Base-by-base conservation (phyloP, 2,797 vertebrate species). In the Eremophila alpestris region DNA sequence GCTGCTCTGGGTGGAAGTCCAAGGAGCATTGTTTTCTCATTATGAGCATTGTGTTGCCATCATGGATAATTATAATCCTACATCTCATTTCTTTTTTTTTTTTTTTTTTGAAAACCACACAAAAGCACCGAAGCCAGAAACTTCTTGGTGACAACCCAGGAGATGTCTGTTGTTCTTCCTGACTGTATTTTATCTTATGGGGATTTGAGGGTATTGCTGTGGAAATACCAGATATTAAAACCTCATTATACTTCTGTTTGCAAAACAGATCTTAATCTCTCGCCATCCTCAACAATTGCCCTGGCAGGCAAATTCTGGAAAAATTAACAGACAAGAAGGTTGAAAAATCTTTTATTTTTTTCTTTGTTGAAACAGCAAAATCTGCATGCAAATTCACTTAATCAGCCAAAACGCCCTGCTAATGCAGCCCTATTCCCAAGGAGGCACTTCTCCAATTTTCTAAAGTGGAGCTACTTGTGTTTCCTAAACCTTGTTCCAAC, bases 191-290 rank as follows among this genome's bases (percentile, higher is more conserved):
- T 75, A 93, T 89, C 87, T 95, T 95, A 83, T 65, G 73, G 58
- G 40, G 36, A 79, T 93, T 84, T 86, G 67, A 83, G 83, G 10
- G 38, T 83, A 77, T 64, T 94, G 84, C 93, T 81, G 76, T 96
- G 89, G 91, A 95, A 95, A 93, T 89, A 87, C 65, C 82, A 96
- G 80, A 88, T 92, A 94, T 91, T 93, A 83, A 89, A 95, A 83
- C 32, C 83, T 97, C 92, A 75, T 92, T 92, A 85, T 85, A 87
- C 13, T 93, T 86, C 48, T 93, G 82, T 92, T 94, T 92, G 90
- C 92, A 92, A 96, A 95, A 91, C 86, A 90, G 86, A 89, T 92
- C 81, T 80, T 76, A 83, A 81, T 93, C 9, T 0, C 38, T 79
- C 5, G 0, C 48, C 34, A 36, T 84, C 41, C 67, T 40, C 64